These are phyloP conservation scores for Thryonomys swinderianus DNA, from an alignment of 2,113 vertebrate species.

Conservation along the genomic window DNA sequence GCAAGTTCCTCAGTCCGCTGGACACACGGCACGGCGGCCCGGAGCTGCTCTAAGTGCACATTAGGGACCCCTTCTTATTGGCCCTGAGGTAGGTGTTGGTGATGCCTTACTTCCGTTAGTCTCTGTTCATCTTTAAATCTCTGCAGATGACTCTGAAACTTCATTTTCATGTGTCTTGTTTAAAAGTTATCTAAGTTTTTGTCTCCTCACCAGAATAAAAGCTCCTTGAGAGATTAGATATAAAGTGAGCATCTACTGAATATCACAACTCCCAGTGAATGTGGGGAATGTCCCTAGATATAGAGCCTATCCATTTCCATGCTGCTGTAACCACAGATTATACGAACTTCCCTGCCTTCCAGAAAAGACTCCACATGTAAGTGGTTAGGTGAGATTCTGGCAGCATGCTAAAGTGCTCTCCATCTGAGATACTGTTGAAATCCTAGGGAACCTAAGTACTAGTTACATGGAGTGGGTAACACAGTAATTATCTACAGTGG, in stretches of 20 bases:
- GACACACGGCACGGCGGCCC: no score
- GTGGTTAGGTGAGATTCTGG: not conserved
- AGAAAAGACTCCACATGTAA: not conserved
- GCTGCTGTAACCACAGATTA: not conserved
- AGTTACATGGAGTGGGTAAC: not conserved
- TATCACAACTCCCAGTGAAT: not conserved
- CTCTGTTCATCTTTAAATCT: not conserved
- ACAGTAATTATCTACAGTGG: not conserved
- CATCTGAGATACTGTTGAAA: not conserved
- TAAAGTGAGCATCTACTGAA: not conserved
- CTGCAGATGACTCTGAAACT: not conserved
- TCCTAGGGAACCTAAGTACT: not conserved
- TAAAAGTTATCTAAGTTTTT: slow-evolving; percentile 36
- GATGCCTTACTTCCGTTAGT: not conserved
- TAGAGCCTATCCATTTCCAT: not conserved
- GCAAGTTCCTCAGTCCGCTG: no score
- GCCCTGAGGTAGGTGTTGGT: not conserved
- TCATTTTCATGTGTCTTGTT: slow-evolving; percentile 3
- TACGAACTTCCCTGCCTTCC: not conserved
- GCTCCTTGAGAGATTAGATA: not conserved
- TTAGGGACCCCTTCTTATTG: not conserved
- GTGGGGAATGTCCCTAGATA: not conserved
- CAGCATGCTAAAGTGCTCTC: not conserved
- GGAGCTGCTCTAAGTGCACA: not conserved
- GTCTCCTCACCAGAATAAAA: not conserved